Conservation (phyloP, 2,888 invertebrate species). For the Pollenia labialis region DNA sequence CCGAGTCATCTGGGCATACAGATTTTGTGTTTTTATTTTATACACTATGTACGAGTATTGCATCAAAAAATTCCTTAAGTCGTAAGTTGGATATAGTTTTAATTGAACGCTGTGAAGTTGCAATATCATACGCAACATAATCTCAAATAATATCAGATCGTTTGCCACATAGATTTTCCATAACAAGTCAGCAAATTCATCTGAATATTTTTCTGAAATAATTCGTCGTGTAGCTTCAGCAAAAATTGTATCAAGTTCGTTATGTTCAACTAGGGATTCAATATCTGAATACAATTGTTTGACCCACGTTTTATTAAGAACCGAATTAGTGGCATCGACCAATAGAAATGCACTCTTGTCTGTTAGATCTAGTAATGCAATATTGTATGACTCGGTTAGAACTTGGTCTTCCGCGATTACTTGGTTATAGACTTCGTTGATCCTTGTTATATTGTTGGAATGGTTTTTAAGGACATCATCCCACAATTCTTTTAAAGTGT, state of each 20-base stretch:
- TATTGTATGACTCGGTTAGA: slow-evolving; percentile 4
- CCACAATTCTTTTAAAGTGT: slow-evolving; percentile 12
- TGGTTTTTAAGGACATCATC: slow-evolving; percentile 12
- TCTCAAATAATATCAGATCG: slow-evolving; percentile 9
- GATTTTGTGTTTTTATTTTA: neutral
- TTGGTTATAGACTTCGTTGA: too few species aligned
- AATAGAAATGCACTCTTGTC: slow-evolving; percentile 33
- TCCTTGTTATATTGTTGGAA: too few species aligned
- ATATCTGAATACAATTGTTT: slow-evolving; percentile 5
- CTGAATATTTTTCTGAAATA: neutral
- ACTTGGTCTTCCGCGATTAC: slow-evolving; percentile 3
- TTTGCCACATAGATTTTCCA: slow-evolving; percentile 35
- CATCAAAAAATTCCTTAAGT: slow-evolving; percentile 9
- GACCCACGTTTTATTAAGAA: neutral
- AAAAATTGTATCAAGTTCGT: slow-evolving; percentile 35
- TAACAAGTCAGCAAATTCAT: neutral
- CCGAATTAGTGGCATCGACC: neutral
- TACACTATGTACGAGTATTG: slow-evolving; percentile 21
- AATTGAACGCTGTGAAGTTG: slow-evolving; percentile 1
- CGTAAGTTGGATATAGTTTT: neutral
- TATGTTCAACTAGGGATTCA: neutral
- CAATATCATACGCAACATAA: slow-evolving; percentile 32
- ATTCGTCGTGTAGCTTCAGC: slow-evolving; percentile 19
- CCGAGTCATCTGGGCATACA: neutral
- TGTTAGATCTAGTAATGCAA: slow-evolving; percentile 27